Conservation (phyloP, 2,888 invertebrate species). For the Frankliniella fusca region DNA sequence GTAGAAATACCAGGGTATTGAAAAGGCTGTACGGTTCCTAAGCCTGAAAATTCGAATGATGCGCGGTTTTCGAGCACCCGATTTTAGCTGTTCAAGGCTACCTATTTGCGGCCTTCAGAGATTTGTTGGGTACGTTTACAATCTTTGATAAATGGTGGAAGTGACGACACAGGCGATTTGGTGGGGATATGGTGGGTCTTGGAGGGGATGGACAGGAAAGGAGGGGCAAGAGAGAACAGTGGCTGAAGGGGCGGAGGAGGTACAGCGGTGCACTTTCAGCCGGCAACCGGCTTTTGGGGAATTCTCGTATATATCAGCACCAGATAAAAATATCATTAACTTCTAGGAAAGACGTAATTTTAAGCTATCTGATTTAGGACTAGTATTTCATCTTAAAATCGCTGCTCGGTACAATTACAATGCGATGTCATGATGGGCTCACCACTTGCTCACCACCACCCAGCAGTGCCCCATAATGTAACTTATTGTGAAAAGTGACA, state of each 20-base stretch:
- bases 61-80: neutral
- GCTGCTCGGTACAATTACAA: no score
- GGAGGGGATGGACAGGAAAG: conserved; percentile 1
- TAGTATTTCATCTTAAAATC: no score
- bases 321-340: no score
- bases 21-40: conserved; percentile 9
- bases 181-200: neutral
- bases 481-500: no score
- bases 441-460: no score
- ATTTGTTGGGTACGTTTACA: neutral
- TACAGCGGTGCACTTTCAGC: neutral
- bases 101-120: neutral
- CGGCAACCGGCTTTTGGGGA: conserved; percentile 14
- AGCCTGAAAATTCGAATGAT: neutral
- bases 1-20: conserved; percentile 24
- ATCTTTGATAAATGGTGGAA: neutral
- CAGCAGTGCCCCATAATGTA: no score
- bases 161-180: conserved; percentile 4
- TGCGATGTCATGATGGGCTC: no score
- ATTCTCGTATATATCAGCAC: neutral
- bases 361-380: no score
- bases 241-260: neutral
- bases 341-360: no score
- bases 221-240: neutral
- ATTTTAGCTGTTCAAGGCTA: neutral